Conservation (phyloP, 2,113 vertebrate genomes). For the Seriola quinqueradiata region DNA sequence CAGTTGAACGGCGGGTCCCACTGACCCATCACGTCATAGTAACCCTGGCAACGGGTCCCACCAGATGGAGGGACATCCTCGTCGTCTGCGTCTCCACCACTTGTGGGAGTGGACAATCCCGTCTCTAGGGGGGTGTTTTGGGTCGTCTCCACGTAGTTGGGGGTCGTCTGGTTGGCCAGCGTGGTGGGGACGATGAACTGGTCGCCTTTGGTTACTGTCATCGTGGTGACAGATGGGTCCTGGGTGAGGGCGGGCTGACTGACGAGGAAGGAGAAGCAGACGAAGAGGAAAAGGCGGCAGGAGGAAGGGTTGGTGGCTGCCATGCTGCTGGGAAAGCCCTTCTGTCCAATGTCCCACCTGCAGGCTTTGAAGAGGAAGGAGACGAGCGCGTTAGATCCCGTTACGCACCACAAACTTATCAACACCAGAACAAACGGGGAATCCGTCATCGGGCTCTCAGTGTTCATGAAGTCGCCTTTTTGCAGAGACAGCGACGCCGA, state of each 20-base stretch:
- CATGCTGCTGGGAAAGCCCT: constrained; percentile 63
- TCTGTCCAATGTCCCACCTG: constrained; percentile 36
- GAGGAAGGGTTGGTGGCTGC: constrained; percentile 40
- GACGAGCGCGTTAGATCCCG: neutral
- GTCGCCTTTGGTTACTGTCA: constrained; percentile 44
- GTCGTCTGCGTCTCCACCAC: constrained; percentile 79
- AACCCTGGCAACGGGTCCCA: constrained; percentile 93
- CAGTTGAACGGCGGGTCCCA: constrained; percentile 99
- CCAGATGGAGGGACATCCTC: constrained; percentile 79
- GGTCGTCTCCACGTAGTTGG: constrained; percentile 62
- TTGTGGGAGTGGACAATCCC: constrained; percentile 79
- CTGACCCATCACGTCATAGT: constrained; percentile 99
- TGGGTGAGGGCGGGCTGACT: constrained; percentile 58
- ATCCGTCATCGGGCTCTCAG: neutral
- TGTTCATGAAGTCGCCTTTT: neutral
- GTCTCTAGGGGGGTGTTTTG: constrained; percentile 75
- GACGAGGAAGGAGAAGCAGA: constrained; percentile 43
- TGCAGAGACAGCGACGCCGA: neutral
- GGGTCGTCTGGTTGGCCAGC: constrained; percentile 66
- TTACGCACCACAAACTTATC: neutral
- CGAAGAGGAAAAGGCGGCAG: constrained; percentile 47
- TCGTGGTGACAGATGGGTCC: constrained; percentile 58
- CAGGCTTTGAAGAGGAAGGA: constrained; percentile 35
- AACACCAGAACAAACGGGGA: neutral
- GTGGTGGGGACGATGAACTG: constrained; percentile 45